These are phyloP conservation scores for Vanessa tameamea DNA, from an alignment of 1,140 invertebrate species.

Conservation along the genomic window DNA sequence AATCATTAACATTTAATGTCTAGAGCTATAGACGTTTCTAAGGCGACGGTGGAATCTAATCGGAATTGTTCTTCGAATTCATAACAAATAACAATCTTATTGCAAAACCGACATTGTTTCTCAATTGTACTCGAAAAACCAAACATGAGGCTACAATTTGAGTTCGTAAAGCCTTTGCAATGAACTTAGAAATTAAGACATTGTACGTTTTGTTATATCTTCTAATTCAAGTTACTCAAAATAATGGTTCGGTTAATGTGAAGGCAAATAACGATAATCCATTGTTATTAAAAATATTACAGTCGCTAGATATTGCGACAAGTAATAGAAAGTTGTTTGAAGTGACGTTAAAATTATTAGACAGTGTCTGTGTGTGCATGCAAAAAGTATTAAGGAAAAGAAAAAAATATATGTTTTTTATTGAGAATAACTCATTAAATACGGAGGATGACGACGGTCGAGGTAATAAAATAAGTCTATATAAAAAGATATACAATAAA, in stretches of 20 bases:
- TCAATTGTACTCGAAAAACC: slow-evolving; percentile 7
- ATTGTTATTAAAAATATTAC: slow-evolving; percentile 52
- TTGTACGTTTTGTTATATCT: slow-evolving; percentile 22
- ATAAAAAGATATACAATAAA: slow-evolving; percentile 58
- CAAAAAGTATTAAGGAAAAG: slow-evolving; percentile 48
- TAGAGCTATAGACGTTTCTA: not conserved
- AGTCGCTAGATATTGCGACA: slow-evolving; percentile 54
- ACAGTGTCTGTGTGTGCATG: slow-evolving; percentile 65
- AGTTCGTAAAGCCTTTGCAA: slow-evolving; percentile 32
- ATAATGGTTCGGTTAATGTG: slow-evolving; percentile 6
- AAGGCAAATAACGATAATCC: slow-evolving; percentile 40
- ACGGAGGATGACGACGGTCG: slow-evolving; percentile 23
- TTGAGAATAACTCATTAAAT: slow-evolving; percentile 34
- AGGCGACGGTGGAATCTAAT: not conserved
- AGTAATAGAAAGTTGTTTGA: slow-evolving; percentile 56
- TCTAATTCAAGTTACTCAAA: slow-evolving; percentile 5
- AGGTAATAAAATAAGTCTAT: slow-evolving; percentile 45
- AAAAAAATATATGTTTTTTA: slow-evolving; percentile 37
- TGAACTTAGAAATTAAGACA: slow-evolving; percentile 35
- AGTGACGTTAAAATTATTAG: slow-evolving; percentile 57
- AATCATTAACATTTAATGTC: too few relatives aligned
- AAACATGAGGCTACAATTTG: slow-evolving; percentile 39
- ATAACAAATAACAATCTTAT: slow-evolving; percentile 31
- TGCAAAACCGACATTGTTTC: slow-evolving; percentile 42
- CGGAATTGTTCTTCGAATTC: slow-evolving; percentile 1